Evolutionary conservation across 2,888 invertebrate genomes (phyloP).

Genomic region (Aphidoletes aphidimyza): DNA sequence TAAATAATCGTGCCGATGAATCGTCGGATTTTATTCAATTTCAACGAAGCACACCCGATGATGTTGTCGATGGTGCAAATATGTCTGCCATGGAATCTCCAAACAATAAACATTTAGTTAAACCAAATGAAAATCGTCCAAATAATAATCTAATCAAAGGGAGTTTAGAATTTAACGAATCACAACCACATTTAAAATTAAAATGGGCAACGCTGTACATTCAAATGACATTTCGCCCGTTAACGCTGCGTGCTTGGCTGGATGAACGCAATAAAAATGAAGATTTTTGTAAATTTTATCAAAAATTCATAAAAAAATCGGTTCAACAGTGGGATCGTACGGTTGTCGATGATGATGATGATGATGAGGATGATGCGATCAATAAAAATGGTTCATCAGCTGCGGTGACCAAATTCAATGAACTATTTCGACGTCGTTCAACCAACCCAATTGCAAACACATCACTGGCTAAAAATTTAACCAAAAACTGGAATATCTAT

Average conservation of each 20-base stretch:
- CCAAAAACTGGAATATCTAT: slow-evolving; percentile 62
- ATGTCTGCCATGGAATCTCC: background rate
- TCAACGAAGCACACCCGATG: slow-evolving; percentile 54
- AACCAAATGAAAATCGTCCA: slow-evolving; percentile 22
- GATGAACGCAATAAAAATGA: slow-evolving; percentile 70
- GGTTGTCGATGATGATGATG: background rate
- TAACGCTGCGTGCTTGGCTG: slow-evolving; percentile 81
- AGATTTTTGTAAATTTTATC: slow-evolving; percentile 57
- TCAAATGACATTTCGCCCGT: slow-evolving; percentile 84
- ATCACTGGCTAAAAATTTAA: slow-evolving; percentile 53
- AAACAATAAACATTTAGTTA: background rate
- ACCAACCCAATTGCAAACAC: slow-evolving; percentile 21
- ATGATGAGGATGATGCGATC: background rate
- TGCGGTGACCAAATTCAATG: background rate
- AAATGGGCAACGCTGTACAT: slow-evolving; percentile 81
- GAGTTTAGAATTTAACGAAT: slow-evolving; percentile 49
- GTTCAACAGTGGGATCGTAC: background rate
- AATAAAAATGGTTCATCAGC: background rate
- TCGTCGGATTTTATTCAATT: slow-evolving; percentile 58
- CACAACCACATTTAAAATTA: slow-evolving; percentile 65
- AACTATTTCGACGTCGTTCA: slow-evolving; percentile 56
- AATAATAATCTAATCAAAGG: slow-evolving; percentile 1
- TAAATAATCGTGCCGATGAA: slow-evolving; percentile 66
- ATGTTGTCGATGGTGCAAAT: slow-evolving; percentile 40
- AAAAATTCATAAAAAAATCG: slow-evolving; percentile 56